A percentile compares a stretch with the other conserved stretches of the same genome.
These are phyloP conservation scores for Alloscopus bannaensis DNA, from an alignment of 2,888 invertebrate species.

Conservation along the genomic window DNA sequence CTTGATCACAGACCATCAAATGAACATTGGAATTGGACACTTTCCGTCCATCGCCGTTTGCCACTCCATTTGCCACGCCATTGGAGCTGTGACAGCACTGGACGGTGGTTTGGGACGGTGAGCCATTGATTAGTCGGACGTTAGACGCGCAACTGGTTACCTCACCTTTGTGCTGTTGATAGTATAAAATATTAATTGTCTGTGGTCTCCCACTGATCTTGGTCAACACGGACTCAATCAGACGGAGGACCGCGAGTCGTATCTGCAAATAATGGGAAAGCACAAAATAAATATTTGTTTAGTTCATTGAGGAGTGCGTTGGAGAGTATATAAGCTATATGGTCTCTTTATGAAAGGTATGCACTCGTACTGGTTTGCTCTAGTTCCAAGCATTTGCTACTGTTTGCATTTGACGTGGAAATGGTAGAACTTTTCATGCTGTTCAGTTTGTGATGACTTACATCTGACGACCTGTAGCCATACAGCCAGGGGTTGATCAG, in stretches of 20 bases:
- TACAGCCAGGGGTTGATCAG: slow-evolving; percentile 82
- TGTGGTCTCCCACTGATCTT: slow-evolving; percentile 72
- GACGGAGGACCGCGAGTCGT: slow-evolving; percentile 79
- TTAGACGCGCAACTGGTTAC: slow-evolving; percentile 75
- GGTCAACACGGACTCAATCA: slow-evolving; percentile 78
- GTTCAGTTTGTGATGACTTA: slow-evolving; percentile 73
- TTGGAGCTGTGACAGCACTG: slow-evolving; percentile 66
- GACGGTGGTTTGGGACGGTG: slow-evolving; percentile 73
- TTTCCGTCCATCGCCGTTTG: slow-evolving; percentile 61
- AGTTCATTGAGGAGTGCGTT: neutral
- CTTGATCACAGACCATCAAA: slow-evolving; percentile 71
- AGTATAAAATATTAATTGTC: slow-evolving; percentile 67
- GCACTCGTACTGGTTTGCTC: too few relatives aligned
- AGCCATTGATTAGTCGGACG: slow-evolving; percentile 74
- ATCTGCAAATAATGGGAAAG: slow-evolving; percentile 60
- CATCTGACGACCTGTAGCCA: slow-evolving; percentile 81
- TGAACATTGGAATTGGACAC: slow-evolving; percentile 65
- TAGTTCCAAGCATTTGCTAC: too few relatives aligned
- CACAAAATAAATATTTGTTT: slow-evolving; percentile 11
- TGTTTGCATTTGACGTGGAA: too few relatives aligned
- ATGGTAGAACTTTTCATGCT: too few relatives aligned
- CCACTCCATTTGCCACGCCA: slow-evolving; percentile 29
- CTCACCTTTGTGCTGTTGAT: slow-evolving; percentile 72
- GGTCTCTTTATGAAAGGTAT: too few relatives aligned
- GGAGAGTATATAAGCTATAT: neutral